Evolutionary conservation across 2,888 invertebrate genomes (phyloP).

Genomic region (Pristionchus japonicus): DNA sequence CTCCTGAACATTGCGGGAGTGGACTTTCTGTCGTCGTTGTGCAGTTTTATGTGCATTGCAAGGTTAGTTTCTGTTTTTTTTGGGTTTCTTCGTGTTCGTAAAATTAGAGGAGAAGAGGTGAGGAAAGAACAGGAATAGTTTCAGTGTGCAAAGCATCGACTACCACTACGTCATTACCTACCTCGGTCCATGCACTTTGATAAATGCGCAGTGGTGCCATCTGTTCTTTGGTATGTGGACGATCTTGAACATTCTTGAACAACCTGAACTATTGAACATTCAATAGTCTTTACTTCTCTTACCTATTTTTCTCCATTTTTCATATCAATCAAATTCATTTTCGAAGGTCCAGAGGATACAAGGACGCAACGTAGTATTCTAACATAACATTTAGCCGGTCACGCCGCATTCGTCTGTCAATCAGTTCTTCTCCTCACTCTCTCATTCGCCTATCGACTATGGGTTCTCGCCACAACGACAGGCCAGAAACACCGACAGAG

Average conservation of each 20-base stretch:
- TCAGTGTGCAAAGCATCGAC: neutral
- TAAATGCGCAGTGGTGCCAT: neutral
- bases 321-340: no score
- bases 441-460: neutral
- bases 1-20: neutral
- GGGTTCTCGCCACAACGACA: neutral
- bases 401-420: no score
- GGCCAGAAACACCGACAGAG: neutral
- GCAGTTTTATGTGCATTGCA: neutral
- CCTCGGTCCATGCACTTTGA: neutral
- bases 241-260: neutral
- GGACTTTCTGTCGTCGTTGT: neutral
- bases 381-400: no score
- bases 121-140: neutral
- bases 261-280: no score
- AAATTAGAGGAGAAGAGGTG: no score
- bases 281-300: neutral
- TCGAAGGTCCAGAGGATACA: no score
- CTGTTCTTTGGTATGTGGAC: neutral
- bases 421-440: neutral
- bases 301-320: neutral
- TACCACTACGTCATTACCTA: neutral
- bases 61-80: neutral
- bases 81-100: no score
- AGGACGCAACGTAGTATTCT: no score